phyloP scores from a whole-genome alignment of 2,888 invertebrate species.

The Thysanoteuthis rhombus region DNA sequence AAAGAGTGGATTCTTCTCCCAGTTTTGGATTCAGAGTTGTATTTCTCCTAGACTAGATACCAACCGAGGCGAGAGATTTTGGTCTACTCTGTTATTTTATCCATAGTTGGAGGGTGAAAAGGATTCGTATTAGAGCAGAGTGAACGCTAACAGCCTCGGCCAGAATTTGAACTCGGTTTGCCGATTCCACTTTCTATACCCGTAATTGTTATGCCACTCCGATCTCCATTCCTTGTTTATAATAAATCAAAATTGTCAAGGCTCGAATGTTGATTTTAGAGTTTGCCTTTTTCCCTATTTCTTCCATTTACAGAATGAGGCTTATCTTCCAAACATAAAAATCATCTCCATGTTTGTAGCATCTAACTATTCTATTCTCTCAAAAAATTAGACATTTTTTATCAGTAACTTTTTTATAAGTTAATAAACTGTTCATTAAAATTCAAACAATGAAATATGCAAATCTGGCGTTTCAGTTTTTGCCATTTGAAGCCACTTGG shows the following conservation, averaged over 20 bases:
- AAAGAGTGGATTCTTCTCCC: too few species aligned
- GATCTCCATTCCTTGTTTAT: not conserved
- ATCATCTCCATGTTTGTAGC: not conserved
- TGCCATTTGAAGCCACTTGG: not conserved
- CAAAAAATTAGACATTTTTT: not conserved
- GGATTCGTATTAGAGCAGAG: too few species aligned
- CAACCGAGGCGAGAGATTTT: too few species aligned
- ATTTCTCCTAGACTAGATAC: too few species aligned
- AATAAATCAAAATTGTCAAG: not conserved
- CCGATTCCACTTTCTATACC: too few species aligned
- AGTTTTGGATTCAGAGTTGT: too few species aligned
- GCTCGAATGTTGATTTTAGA: not conserved
- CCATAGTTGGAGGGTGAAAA: too few species aligned
- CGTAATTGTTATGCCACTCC: too few species aligned
- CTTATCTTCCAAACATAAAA: not conserved
- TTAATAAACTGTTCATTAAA: not conserved
- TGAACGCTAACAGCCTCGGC: too few species aligned
- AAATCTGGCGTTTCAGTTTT: not conserved
- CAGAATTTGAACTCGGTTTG: too few species aligned
- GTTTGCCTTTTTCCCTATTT: not conserved
- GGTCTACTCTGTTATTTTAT: too few species aligned
- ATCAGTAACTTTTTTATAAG: not conserved
- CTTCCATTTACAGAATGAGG: not conserved
- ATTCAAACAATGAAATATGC: not conserved
- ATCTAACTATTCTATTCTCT: not conserved